These are phyloP conservation scores for Hiodon alosoides DNA, from an alignment of 2,113 vertebrate genomes.

Conservation along the genomic window DNA sequence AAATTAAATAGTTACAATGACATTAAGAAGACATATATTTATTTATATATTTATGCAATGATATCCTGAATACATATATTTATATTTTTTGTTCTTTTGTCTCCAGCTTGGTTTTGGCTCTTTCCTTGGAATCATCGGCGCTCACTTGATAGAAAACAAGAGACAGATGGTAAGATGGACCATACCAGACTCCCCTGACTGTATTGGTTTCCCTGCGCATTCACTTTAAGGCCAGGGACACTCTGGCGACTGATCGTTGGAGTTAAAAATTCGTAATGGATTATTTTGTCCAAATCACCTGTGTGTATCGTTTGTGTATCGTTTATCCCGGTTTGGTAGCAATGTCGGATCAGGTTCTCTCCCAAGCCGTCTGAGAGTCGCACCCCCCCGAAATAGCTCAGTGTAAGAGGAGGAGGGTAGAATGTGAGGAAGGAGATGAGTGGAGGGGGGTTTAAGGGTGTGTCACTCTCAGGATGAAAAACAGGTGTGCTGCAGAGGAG, in stretches of 20 bases:
- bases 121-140: slow-evolving; percentile 95
- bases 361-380: slow-evolving; percentile 37
- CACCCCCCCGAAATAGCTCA: slow-evolving; percentile 57
- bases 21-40: too few species aligned
- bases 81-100: slow-evolving; percentile 14
- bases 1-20: too few species aligned
- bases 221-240: too few species aligned
- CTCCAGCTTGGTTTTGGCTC: slow-evolving; percentile 96
- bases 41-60: too few species aligned
- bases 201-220: slow-evolving; percentile 15
- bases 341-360: slow-evolving; percentile 24
- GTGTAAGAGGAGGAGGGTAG: slow-evolving; percentile 59
- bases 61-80: too few species aligned
- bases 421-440: slow-evolving; percentile 46
- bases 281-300: too few species aligned
- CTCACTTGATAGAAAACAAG: slow-evolving; percentile 97
- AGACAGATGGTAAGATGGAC: slow-evolving; percentile 88
- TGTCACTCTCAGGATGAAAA: background rate
- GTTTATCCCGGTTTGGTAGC: slow-evolving; percentile 4
- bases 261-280: too few species aligned
- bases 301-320: background rate
- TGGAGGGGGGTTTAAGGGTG: slow-evolving; percentile 34
- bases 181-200: slow-evolving; percentile 32
- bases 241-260: too few species aligned
- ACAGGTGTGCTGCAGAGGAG: background rate